A percentile compares a stretch with the other conserved stretches of the same genome.
Evolutionary conservation across 1,140 invertebrate genomes (phyloP).

Genomic region (Polyergus mexicanus): DNA sequence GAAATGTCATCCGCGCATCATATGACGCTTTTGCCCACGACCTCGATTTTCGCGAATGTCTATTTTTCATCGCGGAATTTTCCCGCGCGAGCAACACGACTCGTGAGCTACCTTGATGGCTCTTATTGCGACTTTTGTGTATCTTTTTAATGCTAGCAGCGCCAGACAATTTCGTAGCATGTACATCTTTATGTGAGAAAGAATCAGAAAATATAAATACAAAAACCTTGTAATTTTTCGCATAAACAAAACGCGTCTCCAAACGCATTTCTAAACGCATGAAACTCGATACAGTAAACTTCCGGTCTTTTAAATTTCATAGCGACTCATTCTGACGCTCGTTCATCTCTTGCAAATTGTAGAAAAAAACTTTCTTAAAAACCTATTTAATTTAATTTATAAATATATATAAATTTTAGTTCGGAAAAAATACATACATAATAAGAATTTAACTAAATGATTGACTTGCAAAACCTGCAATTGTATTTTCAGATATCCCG

Average conservation of each 20-base stretch:
- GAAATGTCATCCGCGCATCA: conserved; percentile 22
- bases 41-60: conserved; percentile 62
- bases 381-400: neutral
- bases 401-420: conserved; percentile 1
- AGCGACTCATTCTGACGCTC: neutral
- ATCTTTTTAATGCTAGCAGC: neutral
- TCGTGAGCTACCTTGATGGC: neutral
- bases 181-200: neutral
- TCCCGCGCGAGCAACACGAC: conserved; percentile 17
- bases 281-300: neutral
- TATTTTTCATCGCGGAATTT: conserved; percentile 62
- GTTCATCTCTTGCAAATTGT: neutral
- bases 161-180: neutral
- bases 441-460: neutral
- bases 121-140: conserved; percentile 54
- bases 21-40: conserved; percentile 36
- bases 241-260: neutral
- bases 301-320: neutral
- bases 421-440: neutral
- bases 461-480: neutral
- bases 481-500: neutral
- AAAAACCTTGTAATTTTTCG: neutral
- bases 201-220: conserved; percentile 25
- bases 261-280: neutral
- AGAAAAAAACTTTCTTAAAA: neutral